A percentile compares a stretch with the other conserved stretches of the same genome.
Evolutionary conservation across 2,797 vertebrate genomes (phyloP).

Genomic region (Rhodeus uyekii): DNA sequence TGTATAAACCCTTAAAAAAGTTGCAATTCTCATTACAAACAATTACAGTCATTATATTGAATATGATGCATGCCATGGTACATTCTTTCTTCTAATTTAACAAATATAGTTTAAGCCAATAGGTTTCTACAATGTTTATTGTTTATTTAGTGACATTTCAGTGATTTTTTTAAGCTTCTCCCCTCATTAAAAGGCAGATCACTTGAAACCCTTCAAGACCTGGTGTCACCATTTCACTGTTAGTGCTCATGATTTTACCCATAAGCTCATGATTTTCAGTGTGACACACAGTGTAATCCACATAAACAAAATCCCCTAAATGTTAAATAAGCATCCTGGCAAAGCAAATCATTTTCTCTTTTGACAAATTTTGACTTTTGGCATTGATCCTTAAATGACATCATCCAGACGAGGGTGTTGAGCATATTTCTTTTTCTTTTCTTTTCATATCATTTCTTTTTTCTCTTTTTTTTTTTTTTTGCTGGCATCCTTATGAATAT

Average conservation of each 20-base stretch:
- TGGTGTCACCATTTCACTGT: conserved; percentile 17
- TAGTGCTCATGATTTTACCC: conserved; percentile 11
- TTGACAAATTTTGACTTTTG: conserved; percentile 53
- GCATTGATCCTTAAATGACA: conserved; percentile 69
- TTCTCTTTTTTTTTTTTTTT: neutral
- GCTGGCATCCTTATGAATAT: conserved; percentile 40
- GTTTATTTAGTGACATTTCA: neutral
- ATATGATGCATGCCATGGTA: neutral
- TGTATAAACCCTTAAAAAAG: neutral
- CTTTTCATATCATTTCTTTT: neutral
- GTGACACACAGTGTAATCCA: conserved; percentile 33
- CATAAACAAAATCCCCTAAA: conserved; percentile 39
- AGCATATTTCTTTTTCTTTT: conserved; percentile 35
- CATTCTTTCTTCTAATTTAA: neutral
- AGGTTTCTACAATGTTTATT: conserved; percentile 2
- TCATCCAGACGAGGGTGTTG: conserved; percentile 63
- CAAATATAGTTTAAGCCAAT: neutral
- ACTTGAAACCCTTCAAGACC: conserved; percentile 34
- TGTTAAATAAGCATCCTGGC: conserved; percentile 37
- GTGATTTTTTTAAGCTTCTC: conserved; percentile 5
- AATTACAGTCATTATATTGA: conserved; percentile 1
- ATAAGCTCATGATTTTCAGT: conserved; percentile 33
- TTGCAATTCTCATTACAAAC: neutral
- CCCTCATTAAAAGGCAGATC: conserved; percentile 23
- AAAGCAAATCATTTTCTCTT: conserved; percentile 32